Conservation (phyloP, 53 echinoderm and acorn worm genomes). For the Paracentrotus lividus region DNA sequence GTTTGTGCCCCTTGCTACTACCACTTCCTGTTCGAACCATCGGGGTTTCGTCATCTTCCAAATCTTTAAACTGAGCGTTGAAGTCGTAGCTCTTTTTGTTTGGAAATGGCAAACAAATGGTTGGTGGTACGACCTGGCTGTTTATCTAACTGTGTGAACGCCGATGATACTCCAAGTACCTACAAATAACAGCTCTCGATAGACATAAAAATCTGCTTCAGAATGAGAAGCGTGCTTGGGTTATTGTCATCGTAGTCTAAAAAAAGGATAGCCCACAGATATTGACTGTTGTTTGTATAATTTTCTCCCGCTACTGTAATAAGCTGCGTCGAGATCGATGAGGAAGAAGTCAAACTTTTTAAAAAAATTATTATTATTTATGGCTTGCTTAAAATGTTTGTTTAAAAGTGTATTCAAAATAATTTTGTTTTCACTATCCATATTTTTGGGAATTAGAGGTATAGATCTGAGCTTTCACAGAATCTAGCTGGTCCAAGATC, state of each 20-base stretch:
- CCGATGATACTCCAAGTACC: background rate
- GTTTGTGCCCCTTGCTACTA: background rate
- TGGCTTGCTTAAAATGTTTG: background rate
- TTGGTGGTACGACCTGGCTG: background rate
- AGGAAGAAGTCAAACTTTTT: background rate
- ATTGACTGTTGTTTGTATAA: background rate
- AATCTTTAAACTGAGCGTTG: background rate
- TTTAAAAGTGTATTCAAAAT: background rate
- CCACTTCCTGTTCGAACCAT: background rate
- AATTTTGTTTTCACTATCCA: too few species aligned
- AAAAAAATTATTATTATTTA: background rate
- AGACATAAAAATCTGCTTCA: background rate
- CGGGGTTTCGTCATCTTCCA: background rate
- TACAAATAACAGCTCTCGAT: background rate
- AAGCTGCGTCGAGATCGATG: background rate
- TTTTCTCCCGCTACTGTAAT: background rate
- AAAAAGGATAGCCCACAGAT: conserved; percentile 30
- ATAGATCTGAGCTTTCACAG: too few species aligned
- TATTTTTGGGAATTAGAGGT: too few species aligned
- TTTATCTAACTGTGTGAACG: background rate
- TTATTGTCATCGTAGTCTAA: conserved; percentile 41
- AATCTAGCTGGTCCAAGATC: too few species aligned
- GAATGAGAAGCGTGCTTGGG: background rate
- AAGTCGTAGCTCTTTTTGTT: background rate
- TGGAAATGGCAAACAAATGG: conserved; percentile 7